Evolutionary conservation across 2,888 invertebrate species (phyloP).

Genomic region (Limnephilus rhombicus): DNA sequence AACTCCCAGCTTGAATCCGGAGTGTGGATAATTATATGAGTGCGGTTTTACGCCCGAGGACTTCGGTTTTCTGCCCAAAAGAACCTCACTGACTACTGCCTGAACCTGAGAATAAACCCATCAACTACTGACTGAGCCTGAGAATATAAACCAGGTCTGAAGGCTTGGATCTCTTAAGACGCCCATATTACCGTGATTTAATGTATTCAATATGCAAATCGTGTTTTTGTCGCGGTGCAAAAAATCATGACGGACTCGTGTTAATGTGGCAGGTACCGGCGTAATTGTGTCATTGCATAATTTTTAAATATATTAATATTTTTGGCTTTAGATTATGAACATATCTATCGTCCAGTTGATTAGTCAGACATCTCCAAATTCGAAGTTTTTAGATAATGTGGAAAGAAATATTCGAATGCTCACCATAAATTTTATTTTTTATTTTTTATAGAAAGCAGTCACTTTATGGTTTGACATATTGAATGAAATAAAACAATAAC

Average conservation of each 20-base stretch:
- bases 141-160: background rate
- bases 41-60: slow-evolving; percentile 39
- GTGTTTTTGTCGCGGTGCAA: background rate
- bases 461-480: too few species aligned
- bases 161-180: background rate
- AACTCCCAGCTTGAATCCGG: background rate
- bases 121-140: background rate
- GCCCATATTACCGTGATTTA: background rate
- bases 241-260: background rate
- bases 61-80: slow-evolving; percentile 15
- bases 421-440: too few species aligned
- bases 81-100: background rate
- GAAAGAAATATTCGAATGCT: too few species aligned
- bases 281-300: background rate
- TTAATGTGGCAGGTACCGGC: background rate
- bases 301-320: background rate
- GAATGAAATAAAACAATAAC: too few species aligned
- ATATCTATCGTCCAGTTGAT: background rate
- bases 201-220: background rate
- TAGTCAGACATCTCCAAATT: too few species aligned
- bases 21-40: slow-evolving; percentile 42
- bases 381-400: too few species aligned
- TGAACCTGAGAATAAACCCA: background rate
- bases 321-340: background rate
- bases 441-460: too few species aligned